Evolutionary conservation across 2,113 vertebrate genomes (phyloP).

Genomic region (Urocolius indicus): DNA sequence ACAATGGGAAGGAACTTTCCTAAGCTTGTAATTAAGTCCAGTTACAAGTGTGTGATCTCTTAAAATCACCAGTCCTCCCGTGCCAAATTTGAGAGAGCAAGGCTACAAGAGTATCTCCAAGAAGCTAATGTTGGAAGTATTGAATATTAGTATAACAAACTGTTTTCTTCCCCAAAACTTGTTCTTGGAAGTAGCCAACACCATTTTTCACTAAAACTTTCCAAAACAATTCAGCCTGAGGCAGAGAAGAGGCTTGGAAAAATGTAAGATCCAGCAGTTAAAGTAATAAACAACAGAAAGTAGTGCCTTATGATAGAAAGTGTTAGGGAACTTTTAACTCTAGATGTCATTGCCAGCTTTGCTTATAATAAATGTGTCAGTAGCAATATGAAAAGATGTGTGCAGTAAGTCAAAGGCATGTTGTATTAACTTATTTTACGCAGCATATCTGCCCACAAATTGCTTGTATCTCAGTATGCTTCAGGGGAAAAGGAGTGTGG

Average conservation of each 20-base stretch:
- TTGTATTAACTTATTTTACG: constrained; percentile 11
- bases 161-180: not conserved
- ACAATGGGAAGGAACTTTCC: not conserved
- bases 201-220: constrained; percentile 42
- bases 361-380: constrained; percentile 59
- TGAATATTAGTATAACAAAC: not conserved
- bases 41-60: not conserved
- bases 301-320: constrained; percentile 38
- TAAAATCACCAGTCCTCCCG: not conserved
- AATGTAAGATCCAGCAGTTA: constrained; percentile 22
- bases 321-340: constrained; percentile 32
- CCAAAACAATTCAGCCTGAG: not conserved
- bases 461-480: constrained; percentile 1
- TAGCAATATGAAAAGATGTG: constrained; percentile 38
- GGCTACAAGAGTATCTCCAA: not conserved
- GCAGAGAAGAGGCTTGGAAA: not conserved
- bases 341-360: constrained; percentile 57
- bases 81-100: not conserved
- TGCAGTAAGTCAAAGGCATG: constrained; percentile 5
- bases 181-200: not conserved
- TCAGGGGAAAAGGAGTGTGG: not conserved
- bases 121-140: not conserved
- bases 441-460: not conserved
- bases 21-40: not conserved
- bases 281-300: constrained; percentile 55